A percentile compares a stretch with the other conserved stretches of the same genome.
Conservation (phyloP, 2,888 invertebrate genomes). For the Electrophaes corylata region DNA sequence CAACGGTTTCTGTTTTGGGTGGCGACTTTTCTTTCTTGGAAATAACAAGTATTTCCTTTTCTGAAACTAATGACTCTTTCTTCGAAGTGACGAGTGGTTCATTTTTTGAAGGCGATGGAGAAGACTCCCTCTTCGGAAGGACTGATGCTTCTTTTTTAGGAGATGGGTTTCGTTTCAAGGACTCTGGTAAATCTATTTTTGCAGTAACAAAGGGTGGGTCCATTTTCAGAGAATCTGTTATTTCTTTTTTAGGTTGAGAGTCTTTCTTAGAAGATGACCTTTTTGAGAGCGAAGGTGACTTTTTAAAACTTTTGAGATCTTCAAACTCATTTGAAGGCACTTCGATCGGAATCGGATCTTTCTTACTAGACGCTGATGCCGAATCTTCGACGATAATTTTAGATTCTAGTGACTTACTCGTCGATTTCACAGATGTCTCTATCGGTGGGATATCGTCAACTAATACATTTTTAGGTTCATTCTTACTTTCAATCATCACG, state of each 20-base stretch:
- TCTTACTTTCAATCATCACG: conserved; percentile 14
- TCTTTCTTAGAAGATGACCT: conserved; percentile 19
- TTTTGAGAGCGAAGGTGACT: conserved; percentile 19
- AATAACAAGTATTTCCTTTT: conserved; percentile 7
- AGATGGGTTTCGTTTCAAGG: conserved; percentile 8
- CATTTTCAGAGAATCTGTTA: not conserved
- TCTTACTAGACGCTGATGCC: conserved; percentile 1
- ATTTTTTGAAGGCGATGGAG: conserved; percentile 12
- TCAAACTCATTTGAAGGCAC: conserved; percentile 16
- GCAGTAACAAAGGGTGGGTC: conserved; percentile 11
- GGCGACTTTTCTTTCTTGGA: conserved; percentile 12
- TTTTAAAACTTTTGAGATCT: conserved; percentile 21
- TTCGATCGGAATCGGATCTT: conserved; percentile 8
- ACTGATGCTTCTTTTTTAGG: conserved; percentile 15
- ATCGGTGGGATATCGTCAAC: conserved; percentile 29
- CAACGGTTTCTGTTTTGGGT: conserved; percentile 4
- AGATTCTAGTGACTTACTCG: conserved; percentile 1
- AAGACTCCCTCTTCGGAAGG: conserved; percentile 14
- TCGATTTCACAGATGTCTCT: conserved; percentile 10
- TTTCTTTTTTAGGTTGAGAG: conserved; percentile 20
- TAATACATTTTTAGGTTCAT: conserved; percentile 10
- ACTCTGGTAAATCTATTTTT: conserved; percentile 5
- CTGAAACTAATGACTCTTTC: conserved; percentile 6
- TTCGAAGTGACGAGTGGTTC: not conserved
- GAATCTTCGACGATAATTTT: conserved; percentile 13